Evolutionary conservation across 1,140 invertebrate genomes (phyloP).

Genomic region (Ephestia elutella): DNA sequence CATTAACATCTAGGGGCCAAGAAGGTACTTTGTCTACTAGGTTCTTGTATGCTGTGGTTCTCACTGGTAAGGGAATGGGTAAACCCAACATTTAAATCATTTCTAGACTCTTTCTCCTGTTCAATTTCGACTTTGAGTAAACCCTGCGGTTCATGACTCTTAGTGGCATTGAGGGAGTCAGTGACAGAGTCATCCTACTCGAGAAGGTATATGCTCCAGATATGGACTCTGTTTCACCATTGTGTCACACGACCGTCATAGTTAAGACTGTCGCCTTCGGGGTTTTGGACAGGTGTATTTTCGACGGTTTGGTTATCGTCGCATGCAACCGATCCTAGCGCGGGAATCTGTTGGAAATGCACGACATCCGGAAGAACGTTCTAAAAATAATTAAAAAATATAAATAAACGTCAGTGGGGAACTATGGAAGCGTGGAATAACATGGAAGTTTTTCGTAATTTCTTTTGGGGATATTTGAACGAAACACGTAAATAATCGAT

Average conservation of each 20-base stretch:
- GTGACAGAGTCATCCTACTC: conserved; percentile 49
- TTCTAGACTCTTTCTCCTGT: conserved; percentile 31
- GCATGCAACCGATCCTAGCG: conserved; percentile 31
- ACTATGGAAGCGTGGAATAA: conserved; percentile 14
- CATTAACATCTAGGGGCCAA: conserved; percentile 46
- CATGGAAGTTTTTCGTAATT: neutral
- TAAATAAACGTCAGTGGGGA: conserved; percentile 33
- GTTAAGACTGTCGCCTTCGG: conserved; percentile 18
- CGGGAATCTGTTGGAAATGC: conserved; percentile 64
- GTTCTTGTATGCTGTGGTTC: conserved; percentile 35
- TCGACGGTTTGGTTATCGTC: conserved; percentile 29
- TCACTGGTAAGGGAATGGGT: conserved; percentile 33
- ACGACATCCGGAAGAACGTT: conserved; percentile 71
- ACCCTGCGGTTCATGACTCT: conserved; percentile 26
- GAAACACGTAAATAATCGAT: neutral
- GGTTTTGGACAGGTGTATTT: conserved; percentile 29
- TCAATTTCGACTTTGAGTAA: conserved; percentile 27
- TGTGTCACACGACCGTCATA: conserved; percentile 41
- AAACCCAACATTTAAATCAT: conserved; percentile 30
- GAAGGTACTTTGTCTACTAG: conserved; percentile 42
- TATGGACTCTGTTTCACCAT: conserved; percentile 55
- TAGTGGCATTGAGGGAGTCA: conserved; percentile 33
- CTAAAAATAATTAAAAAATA: conserved; percentile 71
- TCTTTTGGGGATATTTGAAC: neutral
- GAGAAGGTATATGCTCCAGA: conserved; percentile 60